Percentiles rank a stretch among this genome's conserved stretches.
Evolutionary conservation across 2,797 vertebrate genomes (phyloP).

Genomic region (Periophthalmus magnuspinnatus): DNA sequence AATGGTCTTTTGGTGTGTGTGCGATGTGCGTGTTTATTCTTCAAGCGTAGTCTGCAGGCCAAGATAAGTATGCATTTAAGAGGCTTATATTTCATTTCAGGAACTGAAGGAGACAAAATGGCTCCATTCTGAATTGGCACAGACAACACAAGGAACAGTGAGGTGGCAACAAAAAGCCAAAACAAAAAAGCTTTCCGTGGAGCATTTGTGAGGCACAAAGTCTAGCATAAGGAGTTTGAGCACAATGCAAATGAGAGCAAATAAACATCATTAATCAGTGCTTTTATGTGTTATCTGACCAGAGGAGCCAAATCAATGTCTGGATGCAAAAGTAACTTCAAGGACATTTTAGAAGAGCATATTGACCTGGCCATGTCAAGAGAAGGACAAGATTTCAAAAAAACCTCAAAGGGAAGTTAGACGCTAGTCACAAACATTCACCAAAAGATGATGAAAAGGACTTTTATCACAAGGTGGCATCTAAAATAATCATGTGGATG

Average conservation of each 20-base stretch:
- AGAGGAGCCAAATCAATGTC: slow-evolving; percentile 37
- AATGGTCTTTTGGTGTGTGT: slow-evolving; percentile 63
- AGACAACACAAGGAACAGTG: slow-evolving; percentile 53
- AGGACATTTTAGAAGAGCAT: slow-evolving; percentile 26
- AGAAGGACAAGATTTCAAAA: slow-evolving; percentile 20
- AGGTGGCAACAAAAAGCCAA: slow-evolving; percentile 54
- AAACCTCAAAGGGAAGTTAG: slow-evolving; percentile 21
- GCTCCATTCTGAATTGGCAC: slow-evolving; percentile 66
- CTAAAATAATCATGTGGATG: slow-evolving; percentile 1
- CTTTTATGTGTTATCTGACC: slow-evolving; percentile 48
- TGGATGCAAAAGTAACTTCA: slow-evolving; percentile 47
- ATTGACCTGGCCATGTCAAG: slow-evolving; percentile 47
- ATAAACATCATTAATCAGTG: slow-evolving; percentile 55
- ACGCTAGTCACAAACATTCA: slow-evolving; percentile 29
- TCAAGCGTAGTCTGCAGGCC: slow-evolving; percentile 67
- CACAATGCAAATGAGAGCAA: slow-evolving; percentile 56
- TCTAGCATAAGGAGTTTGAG: slow-evolving; percentile 47
- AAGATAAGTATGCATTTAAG: slow-evolving; percentile 78
- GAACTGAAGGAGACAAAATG: slow-evolving; percentile 73
- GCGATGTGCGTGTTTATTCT: slow-evolving; percentile 51
- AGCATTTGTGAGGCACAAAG: slow-evolving; percentile 52
- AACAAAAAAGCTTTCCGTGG: slow-evolving; percentile 40
- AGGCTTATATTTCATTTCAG: slow-evolving; percentile 79
- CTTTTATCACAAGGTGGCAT: slow-evolving; percentile 23
- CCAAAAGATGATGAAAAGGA: slow-evolving; percentile 20